phyloP scores from a whole-genome alignment of 1,140 invertebrate species.

The Neuroterus valhalla region DNA sequence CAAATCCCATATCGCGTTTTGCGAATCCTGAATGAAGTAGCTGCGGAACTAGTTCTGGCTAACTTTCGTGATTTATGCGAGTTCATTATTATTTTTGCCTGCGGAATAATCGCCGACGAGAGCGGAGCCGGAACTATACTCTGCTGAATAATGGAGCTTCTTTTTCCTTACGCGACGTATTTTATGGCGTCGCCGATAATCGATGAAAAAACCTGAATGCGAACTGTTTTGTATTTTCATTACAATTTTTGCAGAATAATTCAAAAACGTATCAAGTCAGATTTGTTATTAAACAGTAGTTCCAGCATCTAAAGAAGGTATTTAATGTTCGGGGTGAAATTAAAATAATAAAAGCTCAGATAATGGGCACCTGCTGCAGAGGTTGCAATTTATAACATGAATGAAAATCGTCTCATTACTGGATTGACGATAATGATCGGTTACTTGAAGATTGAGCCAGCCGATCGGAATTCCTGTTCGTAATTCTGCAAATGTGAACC shows the following conservation, averaged over 20 bases:
- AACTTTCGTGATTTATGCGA: constrained; percentile 72
- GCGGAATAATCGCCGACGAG: constrained; percentile 60
- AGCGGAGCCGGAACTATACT: constrained; percentile 41
- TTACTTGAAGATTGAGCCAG: neutral
- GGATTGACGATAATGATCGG: constrained; percentile 16
- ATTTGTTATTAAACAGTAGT: neutral
- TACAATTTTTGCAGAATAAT: neutral
- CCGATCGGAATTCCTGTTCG: constrained; percentile 30
- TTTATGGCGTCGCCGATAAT: constrained; percentile 1
- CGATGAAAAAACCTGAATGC: neutral
- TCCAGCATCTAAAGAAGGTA: neutral
- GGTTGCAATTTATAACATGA: constrained; percentile 11
- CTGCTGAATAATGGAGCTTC: constrained; percentile 39
- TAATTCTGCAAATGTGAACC: constrained; percentile 41
- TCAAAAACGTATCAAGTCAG: too few relatives aligned
- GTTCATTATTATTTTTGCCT: constrained; percentile 73
- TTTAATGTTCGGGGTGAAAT: neutral
- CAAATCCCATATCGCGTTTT: constrained; percentile 39
- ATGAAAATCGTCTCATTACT: constrained; percentile 24
- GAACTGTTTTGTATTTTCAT: neutral
- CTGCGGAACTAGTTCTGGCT: constrained; percentile 65
- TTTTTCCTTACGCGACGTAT: constrained; percentile 33
- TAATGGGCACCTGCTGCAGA: constrained; percentile 14
- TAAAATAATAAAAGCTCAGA: neutral
- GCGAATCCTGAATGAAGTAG: constrained; percentile 62